Base-by-base conservation (phyloP, 2,888 invertebrate genomes). In the Eudasyphora cyanicolor region DNA sequence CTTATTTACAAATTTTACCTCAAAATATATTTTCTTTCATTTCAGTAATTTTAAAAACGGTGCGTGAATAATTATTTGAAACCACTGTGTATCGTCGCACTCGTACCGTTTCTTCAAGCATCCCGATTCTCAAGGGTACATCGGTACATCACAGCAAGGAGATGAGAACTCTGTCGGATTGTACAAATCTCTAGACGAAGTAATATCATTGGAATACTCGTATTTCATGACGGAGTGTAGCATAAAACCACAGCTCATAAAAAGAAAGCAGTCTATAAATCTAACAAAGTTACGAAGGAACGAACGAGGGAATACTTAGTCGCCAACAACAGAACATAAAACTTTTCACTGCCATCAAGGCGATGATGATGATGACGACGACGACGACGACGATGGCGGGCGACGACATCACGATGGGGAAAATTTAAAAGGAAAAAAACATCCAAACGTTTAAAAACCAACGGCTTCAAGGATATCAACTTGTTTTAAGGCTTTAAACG, bases 401-500 rank as follows among this genome's bases (percentile, higher is more conserved):
- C 8, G 60, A 8, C 10, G 67, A 24, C 21, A 24, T 2, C 21
- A 17, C 62, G 17, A 60, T 7, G 35, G 8, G 35, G 1, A 19
- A n/a, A n/a, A n/a, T n/a, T n/a, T n/a, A n/a, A n/a, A n/a, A n/a
- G n/a, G n/a, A n/a, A 62, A 62, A 54, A 57, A n/a, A n/a, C 27
- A 27, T 38, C 12, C 10, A 38, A 38, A 38, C 42, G 14, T n/a
- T 42, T 17, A 24, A 67, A 67, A 29, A 54, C 4, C 24, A 60
- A 60, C n/a, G 27, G 62, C 29, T 77, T 38, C 45, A 82, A 76
- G 45, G 67, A 67, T 76, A 73, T 38, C 27, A 80, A 80, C 69
- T 77, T 83, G 78, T 38, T 60, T 73, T 74, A 64, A 79, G 70
- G 77, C 74, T 75, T 79, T 74, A 83, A 83, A 74, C 77, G 8